These are phyloP conservation scores for Mycogona germanica DNA, from an alignment of 2,888 invertebrate species.

Conservation along the genomic window DNA sequence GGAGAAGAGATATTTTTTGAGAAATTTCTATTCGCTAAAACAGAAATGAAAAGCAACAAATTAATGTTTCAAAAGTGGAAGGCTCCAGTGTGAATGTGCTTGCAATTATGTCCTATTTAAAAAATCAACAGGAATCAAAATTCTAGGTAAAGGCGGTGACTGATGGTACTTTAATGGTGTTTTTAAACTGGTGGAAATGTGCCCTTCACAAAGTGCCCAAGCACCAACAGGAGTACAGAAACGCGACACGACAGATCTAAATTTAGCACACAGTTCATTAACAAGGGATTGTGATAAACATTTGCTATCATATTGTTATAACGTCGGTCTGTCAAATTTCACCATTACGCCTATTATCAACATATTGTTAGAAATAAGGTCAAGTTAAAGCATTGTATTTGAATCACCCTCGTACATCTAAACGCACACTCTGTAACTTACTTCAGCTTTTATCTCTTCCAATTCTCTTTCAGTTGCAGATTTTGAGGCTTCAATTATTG, in stretches of 20 bases:
- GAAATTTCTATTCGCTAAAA: conserved; percentile 4
- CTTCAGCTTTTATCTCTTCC: conserved; percentile 15
- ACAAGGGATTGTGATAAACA: too few relatives aligned
- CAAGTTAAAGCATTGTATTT: not conserved
- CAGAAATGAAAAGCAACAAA: not conserved
- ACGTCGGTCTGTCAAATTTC: too few relatives aligned
- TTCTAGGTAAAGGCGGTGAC: too few relatives aligned
- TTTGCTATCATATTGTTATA: too few relatives aligned
- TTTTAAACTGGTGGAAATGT: too few relatives aligned
- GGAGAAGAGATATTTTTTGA: conserved; percentile 17
- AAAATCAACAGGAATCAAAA: not conserved
- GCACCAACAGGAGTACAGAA: too few relatives aligned
- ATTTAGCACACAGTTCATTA: too few relatives aligned
- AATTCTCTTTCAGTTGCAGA: conserved; percentile 2
- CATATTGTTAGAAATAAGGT: too few relatives aligned
- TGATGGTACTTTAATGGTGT: too few relatives aligned
- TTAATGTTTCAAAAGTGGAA: not conserved
- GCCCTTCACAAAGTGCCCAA: too few relatives aligned
- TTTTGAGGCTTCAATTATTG: conserved; percentile 11
- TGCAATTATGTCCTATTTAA: not conserved
- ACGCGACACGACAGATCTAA: too few relatives aligned
- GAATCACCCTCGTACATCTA: not conserved
- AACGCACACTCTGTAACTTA: not conserved
- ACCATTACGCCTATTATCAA: too few relatives aligned
- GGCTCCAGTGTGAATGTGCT: not conserved